Conservation (phyloP, 1,140 invertebrate genomes). For the Campodea augens region DNA sequence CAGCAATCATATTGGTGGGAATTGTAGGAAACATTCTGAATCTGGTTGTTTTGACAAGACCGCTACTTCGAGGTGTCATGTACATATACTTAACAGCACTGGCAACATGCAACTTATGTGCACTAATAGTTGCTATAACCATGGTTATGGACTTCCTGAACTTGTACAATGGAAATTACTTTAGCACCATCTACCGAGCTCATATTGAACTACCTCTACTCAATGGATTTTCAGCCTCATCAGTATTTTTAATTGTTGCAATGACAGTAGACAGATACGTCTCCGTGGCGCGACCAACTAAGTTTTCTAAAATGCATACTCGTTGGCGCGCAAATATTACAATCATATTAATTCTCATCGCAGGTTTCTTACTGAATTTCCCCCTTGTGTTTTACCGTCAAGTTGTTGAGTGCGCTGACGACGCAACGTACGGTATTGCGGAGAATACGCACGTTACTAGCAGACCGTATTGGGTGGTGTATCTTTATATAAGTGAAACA, state of each 20-base stretch:
- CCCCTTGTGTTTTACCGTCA: too few relatives aligned
- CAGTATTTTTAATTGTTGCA: slow-evolving; percentile 26
- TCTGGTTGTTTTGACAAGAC: slow-evolving; percentile 22
- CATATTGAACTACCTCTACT: slow-evolving; percentile 23
- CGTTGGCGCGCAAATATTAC: slow-evolving; percentile 18
- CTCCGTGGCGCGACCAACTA: slow-evolving; percentile 23
- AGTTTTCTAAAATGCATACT: slow-evolving; percentile 24
- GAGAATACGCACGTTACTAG: slow-evolving; percentile 17
- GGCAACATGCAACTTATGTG: slow-evolving; percentile 21
- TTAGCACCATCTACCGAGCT: slow-evolving; percentile 18
- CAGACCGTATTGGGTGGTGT: slow-evolving; percentile 16
- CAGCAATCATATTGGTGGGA: slow-evolving; percentile 21
- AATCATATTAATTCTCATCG: slow-evolving; percentile 20
- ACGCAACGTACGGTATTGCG: slow-evolving; percentile 5
- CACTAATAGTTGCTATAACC: slow-evolving; percentile 19
- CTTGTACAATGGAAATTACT: slow-evolving; percentile 14
- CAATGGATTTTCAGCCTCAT: slow-evolving; percentile 26
- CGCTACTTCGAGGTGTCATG: slow-evolving; percentile 21
- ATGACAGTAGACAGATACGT: slow-evolving; percentile 26
- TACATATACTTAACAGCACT: slow-evolving; percentile 23
- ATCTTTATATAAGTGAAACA: slow-evolving; percentile 18
- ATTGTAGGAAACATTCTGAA: slow-evolving; percentile 24
- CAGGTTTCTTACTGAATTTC: slow-evolving; percentile 20
- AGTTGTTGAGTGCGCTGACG: too few relatives aligned
- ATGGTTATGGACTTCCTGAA: slow-evolving; percentile 19